Evolutionary conservation across 2,888 invertebrate genomes (phyloP), one percentile per base, ranked within the genome.

Genomic region (Diloba caeruleocephala): DNA sequence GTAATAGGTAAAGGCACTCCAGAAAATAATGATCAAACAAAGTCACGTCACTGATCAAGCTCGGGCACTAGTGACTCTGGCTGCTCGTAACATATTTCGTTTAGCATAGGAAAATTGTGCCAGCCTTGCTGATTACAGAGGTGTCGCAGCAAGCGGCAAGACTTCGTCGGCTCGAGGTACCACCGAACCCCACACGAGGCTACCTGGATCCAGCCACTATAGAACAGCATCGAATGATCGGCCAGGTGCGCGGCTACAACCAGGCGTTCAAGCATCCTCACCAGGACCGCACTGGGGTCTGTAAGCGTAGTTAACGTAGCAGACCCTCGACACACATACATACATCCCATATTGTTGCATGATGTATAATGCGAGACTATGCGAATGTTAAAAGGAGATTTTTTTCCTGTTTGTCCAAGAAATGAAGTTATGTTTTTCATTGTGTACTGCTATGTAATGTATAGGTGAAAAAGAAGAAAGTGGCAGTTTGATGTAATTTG

Each of bases 211-310:
- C 87, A 0, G 88, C 85, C 31, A 80, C 82, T 0, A 71, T 85
- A 7, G 91, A 91, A 56, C 91, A 91, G 55, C 90, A 86, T 48
- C 81, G 82, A 26, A 90, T 89, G 89, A 76, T 90, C 1, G 84
- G 85, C 1, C 84, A 85, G 58, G 78, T 89, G 33, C 83, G 82
- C 17, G 84, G 79, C 9, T 81, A 82, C 69, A 79, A 74, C 33
- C 75, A 82, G 36, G 46, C 55, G 15, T 82, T 76, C 59, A 75
- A 71, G 26, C 77, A 81, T 2, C 71, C 73, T 5, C 59, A 50
- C n/a, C 66, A 46, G 14, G 63, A 57, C 8, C 49, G 41, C 8
- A n/a, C 0, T 28, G 36, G 31, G 42, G 46, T 46, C 9, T 36
- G 66, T 55, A 51, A 37, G 32, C 37, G 7, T 13, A 19, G 14